Base-by-base conservation (phyloP, 2,888 invertebrate species). In the Cheiracanthium punctorium region DNA sequence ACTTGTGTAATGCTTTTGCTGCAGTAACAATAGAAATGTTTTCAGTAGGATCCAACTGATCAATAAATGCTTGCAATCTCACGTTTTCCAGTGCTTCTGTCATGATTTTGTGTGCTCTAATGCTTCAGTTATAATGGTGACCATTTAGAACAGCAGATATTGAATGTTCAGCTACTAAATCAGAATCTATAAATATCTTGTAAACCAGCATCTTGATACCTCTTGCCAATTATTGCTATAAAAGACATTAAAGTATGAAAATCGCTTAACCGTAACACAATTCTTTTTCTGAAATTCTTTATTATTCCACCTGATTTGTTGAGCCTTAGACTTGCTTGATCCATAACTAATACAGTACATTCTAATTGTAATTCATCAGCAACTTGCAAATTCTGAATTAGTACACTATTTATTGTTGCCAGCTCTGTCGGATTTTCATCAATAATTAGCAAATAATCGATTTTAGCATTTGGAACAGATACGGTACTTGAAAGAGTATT, bases 211-310 rank as follows among this genome's bases (percentile, higher is more conserved):
- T 89, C 89, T 12, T 48, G 14, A 73, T 89, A 89, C 58, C 82
- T 14, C 73, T 89, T 90, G 2, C 88, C 89, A 41, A 90, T 67
- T 30, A 89, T 79, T 14, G 84, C 73, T 70, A 90, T 70, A 28
- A 89, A 64, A 71, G 88, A 88, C 76, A 89, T 88, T 20, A 88
- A 67, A 7, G 73, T 89, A 79, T 90, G 89, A 74, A 90, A 89
- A 12, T 28, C 69, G 32, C 89, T 89, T 79, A 89, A 70, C 72
- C 70, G 67, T 17, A 89, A 33, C 8, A 89, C 37, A 20, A 90
- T n/a, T 58, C 30, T 32, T 65, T 65, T 48, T 29, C 41, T 79
- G 82, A 70, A 58, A 69, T 12, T 70, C 33, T 24, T 87, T 43
- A 67, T 89, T 74, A 64, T 88, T 89, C 67, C 67, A 29, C 30